phyloP scores from a whole-genome alignment of 2,113 vertebrate genomes.

The Pogonocichla stellata region DNA sequence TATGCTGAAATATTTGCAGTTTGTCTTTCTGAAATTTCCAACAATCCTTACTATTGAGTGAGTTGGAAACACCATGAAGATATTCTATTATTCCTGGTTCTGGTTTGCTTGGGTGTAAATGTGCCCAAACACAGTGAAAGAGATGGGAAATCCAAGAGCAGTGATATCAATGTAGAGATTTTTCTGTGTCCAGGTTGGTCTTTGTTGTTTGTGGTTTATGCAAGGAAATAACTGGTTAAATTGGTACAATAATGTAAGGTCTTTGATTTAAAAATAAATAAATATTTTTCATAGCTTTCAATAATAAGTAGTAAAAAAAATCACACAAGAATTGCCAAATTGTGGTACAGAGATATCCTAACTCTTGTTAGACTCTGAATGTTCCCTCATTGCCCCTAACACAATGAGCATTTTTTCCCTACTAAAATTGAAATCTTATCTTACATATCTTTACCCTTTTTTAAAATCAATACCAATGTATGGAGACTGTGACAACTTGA shows the following conservation, averaged over 20 bases:
- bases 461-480: background rate
- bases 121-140: background rate
- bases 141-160: background rate
- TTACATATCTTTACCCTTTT: background rate
- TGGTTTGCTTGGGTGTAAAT: background rate
- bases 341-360: background rate
- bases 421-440: background rate
- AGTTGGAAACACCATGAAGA: background rate
- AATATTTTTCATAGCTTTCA: background rate
- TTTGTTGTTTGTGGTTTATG: background rate
- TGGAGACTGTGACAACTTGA: background rate
- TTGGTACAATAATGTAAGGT: background rate
- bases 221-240: background rate
- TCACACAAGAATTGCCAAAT: background rate
- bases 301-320: background rate
- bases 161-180: background rate
- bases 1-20: background rate
- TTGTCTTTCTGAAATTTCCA: background rate
- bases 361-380: fast-evolving
- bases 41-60: background rate
- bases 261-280: background rate
- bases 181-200: background rate
- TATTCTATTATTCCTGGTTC: background rate
- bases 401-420: background rate
- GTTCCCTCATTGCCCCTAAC: background rate